Evolutionary conservation across 2,113 vertebrate genomes (phyloP), one percentile per base, ranked within the genome.

Genomic region (Eulacestoma nigropectus): DNA sequence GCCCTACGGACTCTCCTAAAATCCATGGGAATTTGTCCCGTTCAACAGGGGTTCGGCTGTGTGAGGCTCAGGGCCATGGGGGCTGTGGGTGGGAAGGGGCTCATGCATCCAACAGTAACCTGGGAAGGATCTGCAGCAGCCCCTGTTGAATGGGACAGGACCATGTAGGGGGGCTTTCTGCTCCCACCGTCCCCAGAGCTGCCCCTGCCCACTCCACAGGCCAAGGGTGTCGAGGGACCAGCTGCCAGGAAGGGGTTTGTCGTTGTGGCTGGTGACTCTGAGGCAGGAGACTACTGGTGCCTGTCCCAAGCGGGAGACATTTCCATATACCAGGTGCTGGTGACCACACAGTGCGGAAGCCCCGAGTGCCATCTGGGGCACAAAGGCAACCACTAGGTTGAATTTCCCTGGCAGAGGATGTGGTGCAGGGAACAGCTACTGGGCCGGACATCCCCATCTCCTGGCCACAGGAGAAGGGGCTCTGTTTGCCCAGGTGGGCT

Each of bases 61-160:
- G 9, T 1, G 13, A 59, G 33, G 50, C 32, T 37, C 21, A 30
- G 59, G n/a, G 27, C 20, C 1, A 0, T 1, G 3, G 15, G 27
- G 5, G 17, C 60, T 57, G 5, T 20, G 11, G 15, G n/a, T 18
- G 52, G 42, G 47, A 87, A 41, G 29, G 49, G 44, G 35, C 26
- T 47, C 0, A 0, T 42, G 26, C 0, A 0, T 46, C 14, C 42
- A 67, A 16, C n/a, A 35, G 15, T 22, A n/a, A 33, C 32, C 11
- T 39, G 37, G 1, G 2, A 44, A 46, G 15, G 44, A 52, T 52
- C 35, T 82, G 60, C 30, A 64, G 69, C 69, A 70, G 50, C 39
- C 30, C n/a, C 13, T 9, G 7, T 46, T 59, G 23, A 44, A 30
- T 7, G 3, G n/a, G 27, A 57, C 37, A 50, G n/a, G 3, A 26